These are phyloP conservation scores for Phaethornis superciliosus DNA, from an alignment of 2,113 vertebrate genomes.

Conservation along the genomic window DNA sequence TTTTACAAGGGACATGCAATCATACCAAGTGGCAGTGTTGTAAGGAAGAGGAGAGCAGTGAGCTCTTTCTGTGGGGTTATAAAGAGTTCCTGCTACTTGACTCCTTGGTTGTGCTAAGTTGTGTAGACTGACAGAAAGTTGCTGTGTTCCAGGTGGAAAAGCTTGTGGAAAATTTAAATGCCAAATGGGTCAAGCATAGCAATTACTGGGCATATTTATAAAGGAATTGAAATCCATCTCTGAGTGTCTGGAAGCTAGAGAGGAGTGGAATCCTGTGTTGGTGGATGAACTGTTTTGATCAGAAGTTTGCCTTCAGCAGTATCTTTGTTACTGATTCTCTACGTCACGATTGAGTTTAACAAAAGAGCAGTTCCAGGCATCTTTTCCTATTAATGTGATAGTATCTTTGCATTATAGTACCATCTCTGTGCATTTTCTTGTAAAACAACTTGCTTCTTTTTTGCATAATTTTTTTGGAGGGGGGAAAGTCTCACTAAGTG, in stretches of 20 bases:
- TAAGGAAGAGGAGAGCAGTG: neutral
- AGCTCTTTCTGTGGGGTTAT: neutral
- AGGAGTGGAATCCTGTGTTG: neutral
- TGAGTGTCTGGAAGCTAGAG: neutral
- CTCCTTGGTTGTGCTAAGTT: neutral
- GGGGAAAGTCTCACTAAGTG: neutral
- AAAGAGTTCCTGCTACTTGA: neutral
- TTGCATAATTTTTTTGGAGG: accelerated
- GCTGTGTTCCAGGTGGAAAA: neutral
- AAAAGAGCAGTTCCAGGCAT: neutral
- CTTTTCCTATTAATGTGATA: neutral
- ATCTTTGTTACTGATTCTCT: neutral
- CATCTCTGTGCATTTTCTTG: neutral
- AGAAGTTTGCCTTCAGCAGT: neutral
- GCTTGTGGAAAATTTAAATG: neutral
- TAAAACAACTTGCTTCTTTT: neutral
- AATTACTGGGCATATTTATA: neutral
- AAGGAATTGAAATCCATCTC: neutral
- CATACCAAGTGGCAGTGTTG: accelerated
- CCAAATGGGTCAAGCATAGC: neutral
- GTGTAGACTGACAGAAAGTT: neutral
- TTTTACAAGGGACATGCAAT: neutral
- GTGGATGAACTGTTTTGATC: neutral
- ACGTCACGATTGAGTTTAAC: neutral
- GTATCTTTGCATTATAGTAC: neutral